A percentile compares a stretch with the other conserved stretches of the same genome.
These are phyloP conservation scores for Chondrosia reniformis DNA, from an alignment of 37 sponge, comb jelly and placozoan species.

Conservation along the genomic window DNA sequence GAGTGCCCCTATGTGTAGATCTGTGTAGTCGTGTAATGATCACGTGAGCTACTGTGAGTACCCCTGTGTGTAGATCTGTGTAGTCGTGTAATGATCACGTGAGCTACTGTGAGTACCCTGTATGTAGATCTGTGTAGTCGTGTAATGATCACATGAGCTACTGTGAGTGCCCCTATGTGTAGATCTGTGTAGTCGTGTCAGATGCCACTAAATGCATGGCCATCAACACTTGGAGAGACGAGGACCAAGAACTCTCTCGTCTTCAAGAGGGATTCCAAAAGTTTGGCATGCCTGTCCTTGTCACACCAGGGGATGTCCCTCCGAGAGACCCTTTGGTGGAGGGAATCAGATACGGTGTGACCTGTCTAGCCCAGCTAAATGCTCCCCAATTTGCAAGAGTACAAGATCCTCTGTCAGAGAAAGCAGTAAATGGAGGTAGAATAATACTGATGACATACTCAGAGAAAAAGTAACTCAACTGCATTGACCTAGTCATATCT, in stretches of 20 bases:
- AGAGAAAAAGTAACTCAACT: no score
- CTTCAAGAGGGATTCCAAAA: conserved; percentile 64
- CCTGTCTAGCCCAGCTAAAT: conserved; percentile 72
- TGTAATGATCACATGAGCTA: no score
- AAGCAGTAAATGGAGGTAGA: conserved; percentile 52
- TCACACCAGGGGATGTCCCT: background rate
- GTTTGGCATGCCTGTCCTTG: conserved; percentile 34
- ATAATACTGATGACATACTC: conserved; percentile 59
- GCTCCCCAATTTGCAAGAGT: conserved; percentile 69
- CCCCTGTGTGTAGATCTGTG: no score
- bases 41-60: no score
- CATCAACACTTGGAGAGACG: conserved; percentile 81
- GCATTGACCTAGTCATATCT: no score
- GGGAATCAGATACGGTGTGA: conserved; percentile 59
- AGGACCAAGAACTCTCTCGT: conserved; percentile 71
- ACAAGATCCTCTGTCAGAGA: background rate
- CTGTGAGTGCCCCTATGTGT: background rate
- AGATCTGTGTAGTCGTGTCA: conserved; percentile 68
- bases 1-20: no score
- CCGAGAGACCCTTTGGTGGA: background rate
- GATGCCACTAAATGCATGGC: conserved; percentile 62
- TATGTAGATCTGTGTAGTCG: no score
- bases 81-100: no score
- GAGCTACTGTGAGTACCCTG: no score
- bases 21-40: no score